Conservation (phyloP, 2,888 invertebrate genomes). For the Laothoe populi region DNA sequence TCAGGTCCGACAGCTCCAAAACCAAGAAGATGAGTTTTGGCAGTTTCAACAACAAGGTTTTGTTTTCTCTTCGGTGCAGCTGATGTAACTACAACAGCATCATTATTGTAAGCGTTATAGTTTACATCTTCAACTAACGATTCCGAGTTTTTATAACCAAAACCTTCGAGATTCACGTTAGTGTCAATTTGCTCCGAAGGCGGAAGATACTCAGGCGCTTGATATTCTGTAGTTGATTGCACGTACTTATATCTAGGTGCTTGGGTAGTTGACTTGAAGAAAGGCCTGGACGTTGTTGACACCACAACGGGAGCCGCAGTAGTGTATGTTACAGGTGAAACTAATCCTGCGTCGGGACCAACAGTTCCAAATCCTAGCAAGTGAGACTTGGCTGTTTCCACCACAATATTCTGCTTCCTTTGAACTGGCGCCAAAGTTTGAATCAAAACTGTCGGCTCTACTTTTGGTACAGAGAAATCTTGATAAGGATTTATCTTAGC, state of each 20-base stretch:
- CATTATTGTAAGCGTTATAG: constrained; percentile 61
- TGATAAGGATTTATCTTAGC: constrained; percentile 64
- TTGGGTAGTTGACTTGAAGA: constrained; percentile 53
- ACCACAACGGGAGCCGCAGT: constrained; percentile 58
- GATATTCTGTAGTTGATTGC: constrained; percentile 60
- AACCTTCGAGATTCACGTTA: constrained; percentile 54
- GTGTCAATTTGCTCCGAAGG: constrained; percentile 54
- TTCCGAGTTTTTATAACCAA: constrained; percentile 51
- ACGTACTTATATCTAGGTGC: constrained; percentile 52
- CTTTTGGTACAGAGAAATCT: constrained; percentile 49
- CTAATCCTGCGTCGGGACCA: constrained; percentile 75
- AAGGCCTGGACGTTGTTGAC: constrained; percentile 56
- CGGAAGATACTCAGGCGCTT: constrained; percentile 69
- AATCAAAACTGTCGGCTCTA: constrained; percentile 41
- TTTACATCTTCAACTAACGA: constrained; percentile 46
- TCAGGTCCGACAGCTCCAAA: constrained; percentile 68
- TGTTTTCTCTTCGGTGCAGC: constrained; percentile 58
- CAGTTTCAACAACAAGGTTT: constrained; percentile 70
- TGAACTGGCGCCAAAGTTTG: constrained; percentile 51
- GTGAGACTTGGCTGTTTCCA: constrained; percentile 73
- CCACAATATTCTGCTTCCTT: constrained; percentile 73
- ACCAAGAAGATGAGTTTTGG: constrained; percentile 69
- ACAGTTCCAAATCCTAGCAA: constrained; percentile 77
- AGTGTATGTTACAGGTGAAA: constrained; percentile 65
- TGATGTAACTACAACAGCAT: constrained; percentile 46